These are phyloP conservation scores for Periphyllus acericola DNA, from an alignment of 2,888 invertebrate species.

Conservation along the genomic window DNA sequence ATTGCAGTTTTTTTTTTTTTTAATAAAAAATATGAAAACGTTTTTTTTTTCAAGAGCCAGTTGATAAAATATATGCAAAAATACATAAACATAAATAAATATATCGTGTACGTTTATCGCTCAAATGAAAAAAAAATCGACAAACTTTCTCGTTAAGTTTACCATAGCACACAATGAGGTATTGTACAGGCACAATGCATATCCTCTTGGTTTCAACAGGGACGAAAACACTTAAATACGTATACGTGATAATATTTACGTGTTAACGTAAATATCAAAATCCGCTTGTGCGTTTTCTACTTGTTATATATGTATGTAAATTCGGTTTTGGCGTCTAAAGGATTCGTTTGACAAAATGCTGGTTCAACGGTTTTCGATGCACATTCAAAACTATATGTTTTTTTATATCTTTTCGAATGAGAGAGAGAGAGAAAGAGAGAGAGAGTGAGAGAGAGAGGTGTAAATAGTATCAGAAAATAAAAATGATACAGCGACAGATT, in stretches of 20 bases:
- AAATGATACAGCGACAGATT: neutral
- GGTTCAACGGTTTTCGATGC: slow-evolving; percentile 53
- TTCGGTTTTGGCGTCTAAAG: slow-evolving; percentile 42
- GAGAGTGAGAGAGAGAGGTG: too few species aligned
- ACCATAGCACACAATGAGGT: slow-evolving; percentile 19
- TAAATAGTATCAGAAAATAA: neutral
- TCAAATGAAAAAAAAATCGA: neutral
- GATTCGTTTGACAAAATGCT: slow-evolving; percentile 27
- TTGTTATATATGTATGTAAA: slow-evolving; percentile 12
- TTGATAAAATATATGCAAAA: slow-evolving; percentile 15
- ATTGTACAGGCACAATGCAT: slow-evolving; percentile 31
- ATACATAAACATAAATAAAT: slow-evolving; percentile 16
- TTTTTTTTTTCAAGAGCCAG: neutral
- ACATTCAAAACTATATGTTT: slow-evolving; percentile 34
- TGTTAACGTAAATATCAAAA: slow-evolving; percentile 42
- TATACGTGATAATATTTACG: slow-evolving; percentile 48
- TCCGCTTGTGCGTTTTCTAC: slow-evolving; percentile 50
- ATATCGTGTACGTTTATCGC: neutral
- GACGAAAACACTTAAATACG: slow-evolving; percentile 49
- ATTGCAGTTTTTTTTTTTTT: neutral
- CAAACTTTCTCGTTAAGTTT: slow-evolving; percentile 27
- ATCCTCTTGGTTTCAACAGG: slow-evolving; percentile 48
- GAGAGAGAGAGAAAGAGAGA: too few species aligned
- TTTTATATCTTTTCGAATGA: neutral
- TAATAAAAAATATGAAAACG: neutral